phyloP scores from a whole-genome alignment of 2,888 invertebrate genomes.

The Caenorhabditis angaria region DNA sequence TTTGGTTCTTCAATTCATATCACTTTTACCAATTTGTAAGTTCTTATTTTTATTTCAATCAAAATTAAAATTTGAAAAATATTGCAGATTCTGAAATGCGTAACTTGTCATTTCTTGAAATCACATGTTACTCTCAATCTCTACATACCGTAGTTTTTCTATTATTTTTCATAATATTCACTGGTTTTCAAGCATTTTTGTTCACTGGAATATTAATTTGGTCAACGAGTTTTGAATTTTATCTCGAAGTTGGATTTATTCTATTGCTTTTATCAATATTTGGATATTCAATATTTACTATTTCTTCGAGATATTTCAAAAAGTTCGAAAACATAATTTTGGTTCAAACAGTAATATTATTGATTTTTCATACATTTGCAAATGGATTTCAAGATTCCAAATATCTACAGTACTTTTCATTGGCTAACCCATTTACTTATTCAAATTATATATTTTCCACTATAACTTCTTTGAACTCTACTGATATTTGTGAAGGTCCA shows the following conservation, averaged over 20 bases:
- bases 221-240: conserved; percentile 20
- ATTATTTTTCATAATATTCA: conserved; percentile 11
- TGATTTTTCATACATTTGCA: conserved; percentile 17
- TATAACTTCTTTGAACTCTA: conserved; percentile 11
- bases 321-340: conserved; percentile 24
- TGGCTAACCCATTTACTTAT: conserved; percentile 33
- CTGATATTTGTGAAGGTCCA: neutral
- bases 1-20: conserved; percentile 19
- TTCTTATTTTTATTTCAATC: no score
- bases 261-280: conserved; percentile 20
- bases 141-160: conserved; percentile 12
- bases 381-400: conserved; percentile 21
- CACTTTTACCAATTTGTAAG: conserved; percentile 34
- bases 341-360: conserved; percentile 9
- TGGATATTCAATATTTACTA: conserved; percentile 25
- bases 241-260: conserved; percentile 16
- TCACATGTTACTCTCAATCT: conserved; percentile 19
- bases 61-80: conserved; percentile 8
- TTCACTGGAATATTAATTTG: conserved; percentile 26
- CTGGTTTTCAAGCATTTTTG: conserved; percentile 15
- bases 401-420: conserved; percentile 16
- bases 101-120: conserved; percentile 20
- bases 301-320: conserved; percentile 29
- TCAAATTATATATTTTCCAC: conserved; percentile 27
- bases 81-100: conserved; percentile 28